Base-by-base conservation (phyloP, 1,140 invertebrate genomes). In the Bombyx mandarina region DNA sequence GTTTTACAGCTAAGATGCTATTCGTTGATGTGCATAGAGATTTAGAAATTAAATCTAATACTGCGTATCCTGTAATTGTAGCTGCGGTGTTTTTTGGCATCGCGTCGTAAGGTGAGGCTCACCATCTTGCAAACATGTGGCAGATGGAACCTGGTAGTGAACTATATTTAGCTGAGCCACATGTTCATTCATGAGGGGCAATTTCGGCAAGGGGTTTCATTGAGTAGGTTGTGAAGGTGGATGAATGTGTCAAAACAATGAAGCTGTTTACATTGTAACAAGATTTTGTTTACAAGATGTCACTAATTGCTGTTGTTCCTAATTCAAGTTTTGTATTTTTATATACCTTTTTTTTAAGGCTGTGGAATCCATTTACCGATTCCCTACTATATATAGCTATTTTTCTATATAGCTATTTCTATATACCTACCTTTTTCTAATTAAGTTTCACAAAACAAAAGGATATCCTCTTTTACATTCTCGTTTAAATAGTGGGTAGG, bases 61-160 rank as follows among this genome's bases (percentile, higher is more conserved):
- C 26, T 35, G 68, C 71, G 71, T 77, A 83, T 85, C 82, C 82
- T 83, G 82, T 85, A 85, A 85, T 61, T 63, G 65, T 81, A 85
- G 79, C 26, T 35, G 26, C 77, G 71, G 74, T 69, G 70, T 84
- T 84, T 85, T 81, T 81, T 76, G 69, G 59, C 65, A 58, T 53
- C 68, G 69, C 71, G 73, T 67, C 66, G 75, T 73, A 82, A 82
- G 76, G 69, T 74, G 81, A 79, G 62, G 69, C 69, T 55, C 66
- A 58, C 68, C 56, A 86, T 83, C 71, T 86, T 86, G 82, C 69
- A 65, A 82, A 82, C 80, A 86, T 86, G 77, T 83, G 82, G 78
- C 67, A 57, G 45, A 57, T 66, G 65, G 60, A 62, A 62, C 65
- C 71, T 60, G 69, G 69, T 70, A 62, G 69, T 71, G 66, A 58